Evolutionary conservation across 2,797 vertebrate genomes (phyloP).

Genomic region (Prionace glauca): DNA sequence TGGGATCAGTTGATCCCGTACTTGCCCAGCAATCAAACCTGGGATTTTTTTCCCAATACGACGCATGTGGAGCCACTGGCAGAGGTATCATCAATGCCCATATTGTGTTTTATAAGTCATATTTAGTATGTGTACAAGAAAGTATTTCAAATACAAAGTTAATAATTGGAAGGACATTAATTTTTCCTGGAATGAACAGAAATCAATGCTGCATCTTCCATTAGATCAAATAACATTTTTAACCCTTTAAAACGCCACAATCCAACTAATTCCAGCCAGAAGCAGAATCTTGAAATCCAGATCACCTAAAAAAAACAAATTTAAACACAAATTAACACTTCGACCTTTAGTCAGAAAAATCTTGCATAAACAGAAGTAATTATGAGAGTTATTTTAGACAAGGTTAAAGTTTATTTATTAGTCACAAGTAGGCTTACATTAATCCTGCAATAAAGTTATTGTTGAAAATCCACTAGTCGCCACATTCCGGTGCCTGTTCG

Average conservation of each 20-base stretch:
- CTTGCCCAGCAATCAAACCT: not conserved
- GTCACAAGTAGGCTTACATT: too few relatives aligned
- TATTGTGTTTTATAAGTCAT: not conserved
- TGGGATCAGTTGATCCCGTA: not conserved
- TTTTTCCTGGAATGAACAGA: not conserved
- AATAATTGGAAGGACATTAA: not conserved
- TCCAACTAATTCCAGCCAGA: slow-evolving; percentile 42
- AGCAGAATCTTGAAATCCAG: slow-evolving; percentile 50
- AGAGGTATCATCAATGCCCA: not conserved
- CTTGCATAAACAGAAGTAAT: not conserved
- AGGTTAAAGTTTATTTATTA: too few relatives aligned
- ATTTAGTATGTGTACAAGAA: slow-evolving; percentile 5
- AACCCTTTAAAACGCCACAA: not conserved
- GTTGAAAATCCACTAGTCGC: too few relatives aligned
- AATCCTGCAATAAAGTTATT: too few relatives aligned
- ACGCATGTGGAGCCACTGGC: not conserved
- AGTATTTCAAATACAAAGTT: not conserved
- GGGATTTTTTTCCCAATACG: not conserved
- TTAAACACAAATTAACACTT: slow-evolving; percentile 26
- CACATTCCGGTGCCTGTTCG: too few relatives aligned
- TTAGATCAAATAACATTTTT: not conserved
- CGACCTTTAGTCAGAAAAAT: not conserved
- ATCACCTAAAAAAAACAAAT: slow-evolving; percentile 53
- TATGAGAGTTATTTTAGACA: slow-evolving; percentile 2
- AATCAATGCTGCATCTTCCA: not conserved